Evolutionary conservation across 2,113 vertebrate genomes (phyloP).

Genomic region (Sapajus apella): DNA sequence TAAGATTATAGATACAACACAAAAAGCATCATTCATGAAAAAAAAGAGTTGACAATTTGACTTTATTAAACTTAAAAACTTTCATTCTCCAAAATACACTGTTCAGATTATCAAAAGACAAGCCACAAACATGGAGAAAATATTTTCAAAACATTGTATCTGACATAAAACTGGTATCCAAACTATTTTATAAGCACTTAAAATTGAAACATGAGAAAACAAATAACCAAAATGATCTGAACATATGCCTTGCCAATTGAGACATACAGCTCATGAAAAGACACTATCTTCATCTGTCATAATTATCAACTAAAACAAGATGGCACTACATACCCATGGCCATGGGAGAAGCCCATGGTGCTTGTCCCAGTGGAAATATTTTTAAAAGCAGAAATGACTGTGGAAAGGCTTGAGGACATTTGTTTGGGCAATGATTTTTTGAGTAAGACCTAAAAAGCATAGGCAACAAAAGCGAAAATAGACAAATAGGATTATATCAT

Average conservation of each 20-base stretch:
- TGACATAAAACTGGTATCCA: neutral
- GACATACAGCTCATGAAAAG: neutral
- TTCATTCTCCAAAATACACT: neutral
- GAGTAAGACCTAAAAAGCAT: neutral
- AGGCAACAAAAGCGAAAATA: neutral
- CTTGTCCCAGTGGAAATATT: neutral
- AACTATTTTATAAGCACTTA: neutral
- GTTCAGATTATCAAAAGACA: neutral
- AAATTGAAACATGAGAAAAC: neutral
- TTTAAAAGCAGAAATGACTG: neutral
- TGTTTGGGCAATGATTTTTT: neutral
- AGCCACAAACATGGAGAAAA: neutral
- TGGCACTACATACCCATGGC: rapidly evolving
- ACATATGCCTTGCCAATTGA: neutral
- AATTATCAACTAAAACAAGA: neutral
- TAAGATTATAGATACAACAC: neutral
- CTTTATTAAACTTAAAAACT: conserved; percentile 15
- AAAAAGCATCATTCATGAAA: neutral
- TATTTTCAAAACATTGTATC: neutral
- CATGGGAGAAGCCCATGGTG: neutral
- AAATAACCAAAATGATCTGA: neutral
- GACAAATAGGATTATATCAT: neutral
- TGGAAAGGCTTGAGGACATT: neutral
- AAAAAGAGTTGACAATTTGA: neutral
- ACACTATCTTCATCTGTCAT: neutral